Evolutionary conservation across 2,797 vertebrate species (phyloP).

Genomic region (Danio choprae): DNA sequence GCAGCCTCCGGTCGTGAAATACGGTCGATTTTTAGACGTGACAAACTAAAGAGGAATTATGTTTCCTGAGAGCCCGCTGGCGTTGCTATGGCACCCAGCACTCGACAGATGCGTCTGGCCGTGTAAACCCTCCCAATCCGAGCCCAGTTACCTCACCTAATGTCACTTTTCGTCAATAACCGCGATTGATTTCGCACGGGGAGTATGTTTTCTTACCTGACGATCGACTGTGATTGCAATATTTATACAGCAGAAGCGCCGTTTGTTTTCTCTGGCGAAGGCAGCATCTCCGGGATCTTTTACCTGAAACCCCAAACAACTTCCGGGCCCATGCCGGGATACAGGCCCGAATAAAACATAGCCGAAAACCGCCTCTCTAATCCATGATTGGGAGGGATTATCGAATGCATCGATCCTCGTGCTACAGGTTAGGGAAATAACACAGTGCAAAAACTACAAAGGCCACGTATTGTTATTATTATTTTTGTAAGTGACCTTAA

Average conservation of each 20-base stretch:
- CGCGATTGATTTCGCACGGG: conserved; percentile 42
- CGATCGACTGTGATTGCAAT: conserved; percentile 70
- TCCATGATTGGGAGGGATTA: conserved; percentile 69
- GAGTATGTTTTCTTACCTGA: conserved; percentile 73
- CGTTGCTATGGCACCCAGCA: conserved; percentile 88
- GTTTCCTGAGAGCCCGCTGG: conserved; percentile 77
- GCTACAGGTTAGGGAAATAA: conserved; percentile 39
- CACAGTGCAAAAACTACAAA: neutral
- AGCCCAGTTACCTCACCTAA: conserved; percentile 27
- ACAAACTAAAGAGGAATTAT: conserved; percentile 66
- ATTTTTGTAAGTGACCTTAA: neutral
- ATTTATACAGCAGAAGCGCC: conserved; percentile 75
- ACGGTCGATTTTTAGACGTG: conserved; percentile 40
- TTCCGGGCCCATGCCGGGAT: conserved; percentile 85
- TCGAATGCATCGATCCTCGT: conserved; percentile 78
- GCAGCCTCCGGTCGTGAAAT: neutral
- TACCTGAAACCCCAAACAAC: conserved; percentile 84
- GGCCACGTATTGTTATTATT: neutral
- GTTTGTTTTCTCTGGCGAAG: conserved; percentile 84
- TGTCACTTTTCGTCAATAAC: conserved; percentile 43
- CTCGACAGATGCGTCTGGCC: conserved; percentile 80
- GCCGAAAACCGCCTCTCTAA: conserved; percentile 60
- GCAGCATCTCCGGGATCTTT: conserved; percentile 83
- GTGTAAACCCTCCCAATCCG: conserved; percentile 72
- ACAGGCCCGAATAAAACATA: conserved; percentile 76